Evolutionary conservation across 2,797 vertebrate genomes (phyloP), one percentile per base, ranked within the genome.

Genomic region (Micromesistius poutassou): DNA sequence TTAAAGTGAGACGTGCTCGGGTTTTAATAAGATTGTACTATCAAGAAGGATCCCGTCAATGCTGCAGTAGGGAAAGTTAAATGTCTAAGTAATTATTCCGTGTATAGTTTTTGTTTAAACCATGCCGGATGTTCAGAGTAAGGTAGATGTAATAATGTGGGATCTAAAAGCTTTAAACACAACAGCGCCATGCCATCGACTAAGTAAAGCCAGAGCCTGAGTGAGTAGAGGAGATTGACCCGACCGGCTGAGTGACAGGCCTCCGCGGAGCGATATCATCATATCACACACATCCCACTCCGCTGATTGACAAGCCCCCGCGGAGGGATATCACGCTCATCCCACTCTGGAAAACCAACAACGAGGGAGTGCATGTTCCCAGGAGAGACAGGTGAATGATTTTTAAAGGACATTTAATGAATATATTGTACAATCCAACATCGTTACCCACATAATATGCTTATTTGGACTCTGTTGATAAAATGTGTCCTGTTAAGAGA

Each of bases 351-450:
- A 68, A 68, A 25, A n/a, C 3, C 5, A 28, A 22, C 25, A 66
- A 25, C 55, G 55, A 28, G n/a, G n/a, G 62, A 68, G n/a, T 4
- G 3, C 0, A 28, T 8, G n/a, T 68, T 68, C 28, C n/a, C 62
- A 68, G 62, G 62, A 68, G 55, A 66, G 16, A 68, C 62, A 30
- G 62, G 62, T 68, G 62, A 68, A 68, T 68, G 62, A 68, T 68
- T 28, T 68, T 12, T 68, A 28, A 68, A 68, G 62, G 28, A 28
- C n/a, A 9, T 2, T 22, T n/a, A 25, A 9, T 62, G n/a, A n/a
- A 62, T 62, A 62, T 62, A 62, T n/a, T 62, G 22, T 25, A 62
- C 55, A 62, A 62, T 25, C 8, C n/a, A 62, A 62, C 22, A 62
- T 25, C 62, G 62, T 28, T 3, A 28, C 28, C 25, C 28, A 28